Percentiles rank a stretch among this genome's conserved stretches.
Conservation (phyloP, 2,888 invertebrate species). For the Gibbula magus region DNA sequence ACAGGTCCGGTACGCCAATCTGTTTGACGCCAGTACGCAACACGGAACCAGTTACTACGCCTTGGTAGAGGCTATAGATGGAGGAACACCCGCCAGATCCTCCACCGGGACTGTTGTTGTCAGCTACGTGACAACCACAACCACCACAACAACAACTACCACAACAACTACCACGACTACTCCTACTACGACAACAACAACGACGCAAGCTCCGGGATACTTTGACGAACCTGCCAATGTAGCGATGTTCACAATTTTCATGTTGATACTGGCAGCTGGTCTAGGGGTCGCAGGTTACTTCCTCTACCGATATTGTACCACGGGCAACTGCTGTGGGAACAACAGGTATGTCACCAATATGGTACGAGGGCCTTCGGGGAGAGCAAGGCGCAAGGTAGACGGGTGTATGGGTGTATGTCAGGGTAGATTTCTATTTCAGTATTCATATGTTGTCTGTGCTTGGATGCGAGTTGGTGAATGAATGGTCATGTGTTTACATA, state of each 20-base stretch:
- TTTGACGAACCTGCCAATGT: constrained; percentile 21
- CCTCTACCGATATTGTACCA: not conserved
- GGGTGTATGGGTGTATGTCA: no score
- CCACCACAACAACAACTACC: constrained; percentile 42
- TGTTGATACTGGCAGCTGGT: not conserved
- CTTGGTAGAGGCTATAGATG: constrained; percentile 37
- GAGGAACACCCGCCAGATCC: constrained; percentile 33
- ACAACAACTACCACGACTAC: constrained; percentile 41
- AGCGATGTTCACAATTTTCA: constrained; percentile 14
- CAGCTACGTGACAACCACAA: constrained; percentile 39
- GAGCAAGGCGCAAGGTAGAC: no score
- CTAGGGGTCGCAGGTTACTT: not conserved
- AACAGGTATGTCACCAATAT: no score
- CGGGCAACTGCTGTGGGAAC: not conserved
- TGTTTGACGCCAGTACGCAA: not conserved
- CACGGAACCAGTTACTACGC: constrained; percentile 39
- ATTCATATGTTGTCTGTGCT: no score
- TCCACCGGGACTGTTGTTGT: constrained; percentile 35
- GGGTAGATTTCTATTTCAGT: no score
- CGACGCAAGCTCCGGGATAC: constrained; percentile 21
- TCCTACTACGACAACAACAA: constrained; percentile 37
- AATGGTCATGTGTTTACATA: no score
- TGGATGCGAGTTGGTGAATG: no score
- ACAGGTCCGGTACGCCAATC: constrained; percentile 5
- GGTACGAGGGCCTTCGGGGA: no score